phyloP scores from a whole-genome alignment of 2,113 vertebrate species.

The Peromyscus maniculatus region DNA sequence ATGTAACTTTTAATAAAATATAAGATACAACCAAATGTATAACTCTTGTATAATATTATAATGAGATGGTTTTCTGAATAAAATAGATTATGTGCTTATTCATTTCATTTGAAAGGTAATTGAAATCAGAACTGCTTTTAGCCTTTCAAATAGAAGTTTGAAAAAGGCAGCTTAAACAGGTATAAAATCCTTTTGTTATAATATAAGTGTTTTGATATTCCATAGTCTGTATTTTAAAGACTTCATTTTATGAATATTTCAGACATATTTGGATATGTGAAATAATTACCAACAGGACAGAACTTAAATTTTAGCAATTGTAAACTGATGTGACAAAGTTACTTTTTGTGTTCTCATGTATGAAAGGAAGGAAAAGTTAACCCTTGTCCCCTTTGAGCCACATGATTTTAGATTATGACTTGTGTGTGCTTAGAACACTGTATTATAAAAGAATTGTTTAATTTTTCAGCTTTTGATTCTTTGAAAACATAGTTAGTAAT shows the following conservation, averaged over 20 bases:
- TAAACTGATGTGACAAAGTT: neutral
- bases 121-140: neutral
- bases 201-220: neutral
- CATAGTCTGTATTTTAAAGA: neutral
- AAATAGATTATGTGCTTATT: neutral
- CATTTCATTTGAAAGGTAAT: neutral
- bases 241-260: neutral
- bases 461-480: neutral
- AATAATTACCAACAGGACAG: neutral
- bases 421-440: neutral
- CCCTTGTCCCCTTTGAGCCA: neutral
- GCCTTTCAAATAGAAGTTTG: neutral
- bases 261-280: neutral
- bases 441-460: neutral
- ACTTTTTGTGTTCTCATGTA: neutral
- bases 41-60: neutral
- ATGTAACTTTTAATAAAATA: neutral
- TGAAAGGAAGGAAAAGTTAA: neutral
- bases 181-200: slow-evolving; percentile 18
- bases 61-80: slow-evolving; percentile 19
- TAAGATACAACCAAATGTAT: neutral
- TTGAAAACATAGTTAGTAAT: neutral
- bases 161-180: neutral
- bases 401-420: neutral
- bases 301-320: neutral